Conservation (phyloP, 2,888 invertebrate species). For the Dysmachus trigonus region DNA sequence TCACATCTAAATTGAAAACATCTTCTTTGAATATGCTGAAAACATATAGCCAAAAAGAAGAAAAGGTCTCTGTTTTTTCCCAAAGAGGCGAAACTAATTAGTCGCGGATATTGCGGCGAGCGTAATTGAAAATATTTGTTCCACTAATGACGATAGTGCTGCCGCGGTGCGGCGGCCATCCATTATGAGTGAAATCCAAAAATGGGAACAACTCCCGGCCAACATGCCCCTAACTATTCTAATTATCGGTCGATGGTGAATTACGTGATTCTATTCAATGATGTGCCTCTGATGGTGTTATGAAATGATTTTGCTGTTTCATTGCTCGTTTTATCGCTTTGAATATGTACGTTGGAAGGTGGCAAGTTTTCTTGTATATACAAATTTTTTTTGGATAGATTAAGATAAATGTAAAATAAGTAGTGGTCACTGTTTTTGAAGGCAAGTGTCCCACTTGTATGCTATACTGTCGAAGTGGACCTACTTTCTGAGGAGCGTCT, state of each 20-base stretch:
- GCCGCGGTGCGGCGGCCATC: neutral
- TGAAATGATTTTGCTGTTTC: neutral
- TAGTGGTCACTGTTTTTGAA: neutral
- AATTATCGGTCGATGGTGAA: neutral
- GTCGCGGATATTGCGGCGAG: neutral
- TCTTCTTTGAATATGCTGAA: neutral
- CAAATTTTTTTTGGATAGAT: neutral
- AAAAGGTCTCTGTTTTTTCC: neutral
- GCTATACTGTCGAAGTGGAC: neutral
- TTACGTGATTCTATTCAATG: slow-evolving; percentile 2
- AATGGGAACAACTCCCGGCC: neutral
- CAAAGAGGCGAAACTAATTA: slow-evolving; percentile 19
- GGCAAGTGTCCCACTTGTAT: neutral
- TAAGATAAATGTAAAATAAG: neutral
- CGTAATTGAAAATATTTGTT: slow-evolving; percentile 18
- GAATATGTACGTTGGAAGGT: neutral
- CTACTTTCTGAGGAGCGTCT: neutral
- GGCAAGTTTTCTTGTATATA: neutral
- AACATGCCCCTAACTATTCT: slow-evolving; percentile 2
- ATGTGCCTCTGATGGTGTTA: neutral
- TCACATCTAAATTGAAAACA: neutral
- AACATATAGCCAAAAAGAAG: neutral
- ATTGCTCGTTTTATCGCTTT: neutral
- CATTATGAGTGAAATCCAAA: slow-evolving; percentile 7
- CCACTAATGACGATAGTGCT: neutral